Base-by-base conservation (phyloP, 92 coral and sea anemone genomes). In the Hydrozoanthus gracilis region DNA sequence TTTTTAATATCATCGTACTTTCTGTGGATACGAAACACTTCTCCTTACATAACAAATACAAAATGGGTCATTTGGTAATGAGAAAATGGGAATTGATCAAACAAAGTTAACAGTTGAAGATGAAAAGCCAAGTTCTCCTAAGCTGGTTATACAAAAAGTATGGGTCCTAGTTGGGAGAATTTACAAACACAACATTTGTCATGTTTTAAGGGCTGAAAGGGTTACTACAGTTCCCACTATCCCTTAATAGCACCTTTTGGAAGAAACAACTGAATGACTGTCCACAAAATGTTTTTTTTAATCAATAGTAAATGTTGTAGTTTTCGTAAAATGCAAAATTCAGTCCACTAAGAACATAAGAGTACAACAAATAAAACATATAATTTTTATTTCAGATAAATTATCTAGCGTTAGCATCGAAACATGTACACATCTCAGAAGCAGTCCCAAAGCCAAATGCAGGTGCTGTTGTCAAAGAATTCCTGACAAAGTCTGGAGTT, bases 341-440 rank as follows among this genome's bases (percentile, higher is more conserved):
- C n/a, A n/a, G n/a, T n/a, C n/a, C n/a, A n/a, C n/a, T n/a, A n/a
- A 66, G 17, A 5, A 17, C 27, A 66, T 66, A 9, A 66, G 27
- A 66, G 44, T 17, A 66, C 27, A 66, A 66, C 10, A 18, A 66
- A 3, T 7, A 66, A 66, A 66, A 17, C 71, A 66, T 47, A 51
- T 54, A 18, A 35, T 54, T 54, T 77, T 77, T 77, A 77, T 77
- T 77, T 77, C 82, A 77, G 68, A 77, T 77, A 49, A 77, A 77
- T 51, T 77, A 77, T 39, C 54, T 68, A 54, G 48, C 82, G 55
- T 56, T 77, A 54, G 82, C 82, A 54, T 60, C 15, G 7, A 77
- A 77, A n/a, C n/a, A n/a, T n/a, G n/a, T n/a, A 77, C 39, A 77
- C 68, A 77, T 54, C n/a, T 54, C 64, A 51, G 82, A 77, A 44